Percentiles rank a stretch among this genome's conserved stretches.
Conservation (phyloP, 2,797 vertebrate genomes). For the Halcyon chelicuti region DNA sequence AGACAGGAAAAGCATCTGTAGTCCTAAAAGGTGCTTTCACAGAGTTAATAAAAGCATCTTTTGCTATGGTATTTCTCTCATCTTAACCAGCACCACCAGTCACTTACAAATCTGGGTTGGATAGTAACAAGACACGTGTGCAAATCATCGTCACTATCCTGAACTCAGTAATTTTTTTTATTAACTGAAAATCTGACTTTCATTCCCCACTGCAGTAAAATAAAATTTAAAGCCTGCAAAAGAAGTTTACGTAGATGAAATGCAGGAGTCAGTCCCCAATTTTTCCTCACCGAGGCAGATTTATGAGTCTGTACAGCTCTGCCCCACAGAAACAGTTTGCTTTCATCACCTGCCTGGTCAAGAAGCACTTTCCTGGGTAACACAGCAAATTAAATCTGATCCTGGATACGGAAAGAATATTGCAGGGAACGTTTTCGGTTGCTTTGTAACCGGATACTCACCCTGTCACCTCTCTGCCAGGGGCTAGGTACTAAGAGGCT, state of each 20-base stretch:
- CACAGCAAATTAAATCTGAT: neutral
- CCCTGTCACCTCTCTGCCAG: neutral
- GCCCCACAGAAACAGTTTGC: neutral
- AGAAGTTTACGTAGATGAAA: neutral
- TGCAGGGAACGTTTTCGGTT: neutral
- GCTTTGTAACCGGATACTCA: neutral
- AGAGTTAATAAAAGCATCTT: neutral
- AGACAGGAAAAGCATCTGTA: neutral
- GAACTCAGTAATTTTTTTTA: neutral
- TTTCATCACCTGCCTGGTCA: neutral
- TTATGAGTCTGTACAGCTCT: neutral
- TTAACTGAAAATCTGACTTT: neutral
- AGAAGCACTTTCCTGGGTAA: neutral
- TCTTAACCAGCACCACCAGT: neutral
- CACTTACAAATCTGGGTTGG: neutral
- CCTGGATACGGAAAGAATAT: neutral
- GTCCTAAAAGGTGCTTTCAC: neutral
- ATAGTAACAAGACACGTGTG: neutral
- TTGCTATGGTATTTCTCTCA: neutral
- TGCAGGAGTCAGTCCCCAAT: fast-evolving
- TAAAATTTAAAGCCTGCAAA: neutral
- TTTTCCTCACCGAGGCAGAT: neutral
- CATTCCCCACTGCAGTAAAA: neutral
- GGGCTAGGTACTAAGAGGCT: neutral
- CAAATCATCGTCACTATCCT: neutral